These are phyloP conservation scores for Oxystoma pomonae DNA, from an alignment of 2,888 invertebrate genomes.

Conservation along the genomic window DNA sequence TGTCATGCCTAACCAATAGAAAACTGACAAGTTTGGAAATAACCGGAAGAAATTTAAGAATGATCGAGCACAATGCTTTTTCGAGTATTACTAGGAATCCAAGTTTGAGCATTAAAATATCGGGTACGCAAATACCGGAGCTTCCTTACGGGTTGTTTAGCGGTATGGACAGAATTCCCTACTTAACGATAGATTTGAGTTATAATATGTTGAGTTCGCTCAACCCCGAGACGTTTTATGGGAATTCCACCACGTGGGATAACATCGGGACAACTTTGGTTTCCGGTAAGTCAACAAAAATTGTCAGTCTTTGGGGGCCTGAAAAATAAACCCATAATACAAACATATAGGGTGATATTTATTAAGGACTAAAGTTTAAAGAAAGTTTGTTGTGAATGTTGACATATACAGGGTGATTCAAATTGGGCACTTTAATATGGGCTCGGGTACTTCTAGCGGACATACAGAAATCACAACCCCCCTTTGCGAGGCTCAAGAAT, in stretches of 20 bases:
- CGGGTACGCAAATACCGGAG: constrained; percentile 72
- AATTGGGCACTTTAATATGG: too few species aligned
- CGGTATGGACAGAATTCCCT: constrained; percentile 71
- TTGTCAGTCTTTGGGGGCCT: too few species aligned
- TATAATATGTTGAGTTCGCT: constrained; percentile 75
- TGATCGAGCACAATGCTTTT: constrained; percentile 75
- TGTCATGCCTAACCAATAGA: constrained; percentile 71
- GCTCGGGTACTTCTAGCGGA: too few species aligned
- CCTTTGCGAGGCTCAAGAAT: too few species aligned
- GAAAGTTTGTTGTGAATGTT: too few species aligned
- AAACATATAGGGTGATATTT: neutral
- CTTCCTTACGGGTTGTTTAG: constrained; percentile 77
- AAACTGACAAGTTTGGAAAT: constrained; percentile 79
- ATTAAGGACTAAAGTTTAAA: too few species aligned
- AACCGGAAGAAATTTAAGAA: constrained; percentile 68
- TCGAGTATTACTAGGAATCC: constrained; percentile 69
- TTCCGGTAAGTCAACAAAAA: constrained; percentile 56
- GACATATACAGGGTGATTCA: too few species aligned
- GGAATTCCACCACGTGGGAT: constrained; percentile 83
- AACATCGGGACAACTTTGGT: constrained; percentile 82
- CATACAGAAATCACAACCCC: too few species aligned
- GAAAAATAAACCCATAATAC: neutral
- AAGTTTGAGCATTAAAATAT: constrained; percentile 72
- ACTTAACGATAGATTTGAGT: constrained; percentile 76
- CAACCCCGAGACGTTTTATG: constrained; percentile 81